phyloP scores from a whole-genome alignment of 2,888 invertebrate genomes.

The Vannuccia rotundouncinata region DNA sequence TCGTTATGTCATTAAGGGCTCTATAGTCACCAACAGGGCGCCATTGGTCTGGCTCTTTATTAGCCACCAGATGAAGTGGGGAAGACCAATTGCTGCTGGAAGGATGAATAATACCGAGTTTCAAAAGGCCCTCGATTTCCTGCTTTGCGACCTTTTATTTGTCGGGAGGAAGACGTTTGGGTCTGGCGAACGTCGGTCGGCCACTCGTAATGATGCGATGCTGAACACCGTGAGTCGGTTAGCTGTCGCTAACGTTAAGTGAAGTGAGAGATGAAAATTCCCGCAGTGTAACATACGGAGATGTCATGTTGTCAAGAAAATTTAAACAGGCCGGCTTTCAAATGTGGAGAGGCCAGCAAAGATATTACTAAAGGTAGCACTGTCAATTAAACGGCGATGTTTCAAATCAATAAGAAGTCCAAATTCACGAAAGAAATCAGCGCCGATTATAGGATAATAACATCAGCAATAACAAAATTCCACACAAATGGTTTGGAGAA shows the following conservation, averaged over 20 bases:
- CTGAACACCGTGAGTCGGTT: background rate
- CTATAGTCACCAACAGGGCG: constrained; percentile 23
- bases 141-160: constrained; percentile 7
- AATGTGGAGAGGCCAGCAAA: background rate
- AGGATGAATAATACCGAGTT: constrained; percentile 54
- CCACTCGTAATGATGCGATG: background rate
- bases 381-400: background rate
- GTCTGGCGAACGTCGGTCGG: background rate
- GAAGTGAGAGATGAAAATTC: background rate
- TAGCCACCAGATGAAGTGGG: constrained; percentile 48
- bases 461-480: background rate
- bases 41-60: constrained; percentile 36
- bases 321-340: background rate
- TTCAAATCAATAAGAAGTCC: background rate
- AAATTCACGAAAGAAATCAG: background rate
- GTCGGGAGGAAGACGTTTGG: background rate
- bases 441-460: background rate
- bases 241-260: background rate
- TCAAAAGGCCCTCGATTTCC: constrained; percentile 1
- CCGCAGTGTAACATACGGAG: background rate
- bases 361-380: background rate
- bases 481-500: background rate
- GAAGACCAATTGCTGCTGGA: constrained; percentile 55
- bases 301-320: background rate
- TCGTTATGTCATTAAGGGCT: constrained; percentile 28